Base-by-base conservation (phyloP, 2,113 vertebrate species). In the Dascyllus trimaculatus region DNA sequence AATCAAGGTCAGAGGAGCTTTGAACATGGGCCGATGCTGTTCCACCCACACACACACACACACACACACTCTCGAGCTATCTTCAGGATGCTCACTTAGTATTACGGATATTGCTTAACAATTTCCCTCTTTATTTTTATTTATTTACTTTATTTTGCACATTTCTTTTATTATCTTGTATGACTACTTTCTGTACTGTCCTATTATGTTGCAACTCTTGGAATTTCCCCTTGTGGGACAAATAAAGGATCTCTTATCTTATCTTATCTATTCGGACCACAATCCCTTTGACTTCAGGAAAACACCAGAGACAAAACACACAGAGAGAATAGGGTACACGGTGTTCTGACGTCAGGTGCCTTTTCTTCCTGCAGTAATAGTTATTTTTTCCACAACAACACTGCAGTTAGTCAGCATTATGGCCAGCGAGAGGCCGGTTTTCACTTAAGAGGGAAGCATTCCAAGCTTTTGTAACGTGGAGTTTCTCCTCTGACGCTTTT, bases 41-140 rank as follows among this genome's bases (percentile, higher is more conserved):
- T 68, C 63, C 75, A 51, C 78, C 56, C 75, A 88, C 71, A 85
- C 71, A 60, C n/a, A n/a, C n/a, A n/a, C n/a, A n/a, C n/a, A n/a
- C n/a, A n/a, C n/a, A n/a, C n/a, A n/a, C n/a, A n/a, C n/a, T n/a
- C 56, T 22, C 25, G 1, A 15, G 14, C 71, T 80, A 72, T 75
- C 75, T 76, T 26, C 4, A 64, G 78, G 46, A 81, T 46, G 11
- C 22, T 19, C n/a, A n/a, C n/a, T n/a, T n/a, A n/a, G n/a, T n/a
- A n/a, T n/a, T n/a, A n/a, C n/a, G n/a, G n/a, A n/a, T n/a, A n/a
- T n/a, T n/a, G n/a, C n/a, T n/a, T n/a, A n/a, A n/a, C n/a, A n/a
- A n/a, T n/a, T n/a, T n/a, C n/a, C n/a, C n/a, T n/a, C n/a, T n/a
- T n/a, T n/a, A n/a, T n/a, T n/a, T n/a, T n/a, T n/a, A n/a, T n/a